Conservation (phyloP, 2,888 invertebrate species). For the Tetragonula carbonaria region DNA sequence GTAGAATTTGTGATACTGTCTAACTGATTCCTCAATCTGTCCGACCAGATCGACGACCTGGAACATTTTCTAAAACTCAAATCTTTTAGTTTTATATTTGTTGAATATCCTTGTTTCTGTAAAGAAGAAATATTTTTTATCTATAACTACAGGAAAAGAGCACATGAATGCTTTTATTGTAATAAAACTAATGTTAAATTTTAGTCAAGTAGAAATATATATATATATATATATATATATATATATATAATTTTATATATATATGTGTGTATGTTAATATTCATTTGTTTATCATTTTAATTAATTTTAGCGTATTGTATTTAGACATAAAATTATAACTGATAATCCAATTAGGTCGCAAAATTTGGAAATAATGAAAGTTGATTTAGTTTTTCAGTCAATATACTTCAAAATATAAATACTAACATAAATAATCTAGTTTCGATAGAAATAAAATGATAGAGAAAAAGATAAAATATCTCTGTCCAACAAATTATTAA, state of each 20-base stretch:
- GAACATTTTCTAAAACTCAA: background rate
- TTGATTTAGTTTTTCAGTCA: background rate
- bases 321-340: background rate
- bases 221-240: no score
- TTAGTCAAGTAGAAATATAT: no score
- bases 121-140: background rate
- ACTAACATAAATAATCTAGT: background rate
- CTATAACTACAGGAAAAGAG: background rate
- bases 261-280: background rate
- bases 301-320: background rate
- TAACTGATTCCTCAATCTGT: conserved; percentile 12
- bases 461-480: background rate
- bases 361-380: background rate
- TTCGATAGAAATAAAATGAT: background rate
- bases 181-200: no score
- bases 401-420: background rate
- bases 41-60: conserved; percentile 36
- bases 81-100: background rate
- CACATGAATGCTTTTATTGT: background rate
- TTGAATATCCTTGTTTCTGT: background rate
- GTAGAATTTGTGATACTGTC: conserved; percentile 23
- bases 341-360: background rate
- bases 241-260: background rate
- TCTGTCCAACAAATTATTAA: background rate
- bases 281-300: background rate